Conservation (phyloP, 2,797 vertebrate genomes). For the Cuniculus paca region DNA sequence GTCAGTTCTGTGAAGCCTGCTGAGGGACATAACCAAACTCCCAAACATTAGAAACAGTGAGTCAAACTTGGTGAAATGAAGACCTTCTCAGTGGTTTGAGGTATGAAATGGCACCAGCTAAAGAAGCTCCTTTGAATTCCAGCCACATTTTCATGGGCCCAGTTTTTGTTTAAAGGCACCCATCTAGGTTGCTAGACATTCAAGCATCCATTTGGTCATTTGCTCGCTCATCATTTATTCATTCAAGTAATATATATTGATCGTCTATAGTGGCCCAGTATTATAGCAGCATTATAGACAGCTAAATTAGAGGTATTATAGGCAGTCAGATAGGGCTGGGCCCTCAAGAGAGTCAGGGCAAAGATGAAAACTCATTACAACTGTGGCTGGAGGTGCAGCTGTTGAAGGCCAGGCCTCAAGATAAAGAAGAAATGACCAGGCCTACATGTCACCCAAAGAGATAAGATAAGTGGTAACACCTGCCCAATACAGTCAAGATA, state of each 20-base stretch:
- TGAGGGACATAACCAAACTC: background rate
- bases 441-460: too few species aligned
- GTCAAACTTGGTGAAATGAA: background rate
- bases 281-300: background rate
- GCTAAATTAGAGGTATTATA: background rate
- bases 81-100: background rate
- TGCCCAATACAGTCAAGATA: too few species aligned
- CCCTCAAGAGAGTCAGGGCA: background rate
- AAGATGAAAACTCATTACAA: background rate
- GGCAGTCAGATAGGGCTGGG: background rate
- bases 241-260: constrained; percentile 8
- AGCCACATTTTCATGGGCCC: background rate
- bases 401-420: background rate
- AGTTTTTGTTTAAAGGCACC: background rate
- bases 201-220: background rate
- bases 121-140: background rate
- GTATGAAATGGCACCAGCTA: background rate
- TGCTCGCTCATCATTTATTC: background rate
- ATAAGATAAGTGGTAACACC: too few species aligned
- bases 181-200: background rate
- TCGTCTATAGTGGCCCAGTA: background rate
- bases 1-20: background rate
- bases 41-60: background rate
- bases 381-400: background rate
- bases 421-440: background rate